These are phyloP conservation scores for Yponomeuta evonymella DNA, from an alignment of 2,888 invertebrate species.

Conservation along the genomic window DNA sequence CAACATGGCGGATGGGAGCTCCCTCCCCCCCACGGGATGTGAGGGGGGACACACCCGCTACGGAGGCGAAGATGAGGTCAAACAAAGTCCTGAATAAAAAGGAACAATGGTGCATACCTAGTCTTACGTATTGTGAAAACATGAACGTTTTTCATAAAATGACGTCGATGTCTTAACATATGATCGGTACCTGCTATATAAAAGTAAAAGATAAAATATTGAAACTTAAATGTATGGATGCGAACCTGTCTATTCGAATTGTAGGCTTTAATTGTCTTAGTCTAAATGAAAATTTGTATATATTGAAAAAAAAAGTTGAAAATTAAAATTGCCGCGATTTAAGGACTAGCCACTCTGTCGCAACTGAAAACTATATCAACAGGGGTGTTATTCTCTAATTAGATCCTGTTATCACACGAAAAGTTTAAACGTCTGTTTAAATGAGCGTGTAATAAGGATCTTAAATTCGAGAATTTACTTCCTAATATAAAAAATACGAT, in stretches of 20 bases:
- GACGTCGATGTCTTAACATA: constrained; percentile 57
- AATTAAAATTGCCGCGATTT: constrained; percentile 18
- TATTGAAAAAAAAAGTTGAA: constrained; percentile 42
- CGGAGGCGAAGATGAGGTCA: constrained; percentile 22
- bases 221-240: constrained; percentile 59
- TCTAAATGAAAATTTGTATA: constrained; percentile 73
- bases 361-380: constrained; percentile 24
- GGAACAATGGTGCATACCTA: constrained; percentile 69
- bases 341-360: constrained; percentile 36
- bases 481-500: constrained; percentile 31
- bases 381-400: not conserved
- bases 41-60: constrained; percentile 21
- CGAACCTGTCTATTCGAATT: constrained; percentile 70
- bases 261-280: constrained; percentile 75
- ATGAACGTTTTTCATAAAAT: constrained; percentile 16
- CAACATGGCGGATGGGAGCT: constrained; percentile 19
- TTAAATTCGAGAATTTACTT: constrained; percentile 42
- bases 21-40: constrained; percentile 22
- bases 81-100: constrained; percentile 40
- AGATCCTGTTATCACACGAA: constrained; percentile 14
- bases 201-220: constrained; percentile 36
- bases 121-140: constrained; percentile 36
- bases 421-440: constrained; percentile 18
- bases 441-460: not conserved
- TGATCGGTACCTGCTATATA: constrained; percentile 67